Base-by-base conservation (phyloP, 53 echinoderm and acorn worm genomes). In the Holothuria leucospilota region DNA sequence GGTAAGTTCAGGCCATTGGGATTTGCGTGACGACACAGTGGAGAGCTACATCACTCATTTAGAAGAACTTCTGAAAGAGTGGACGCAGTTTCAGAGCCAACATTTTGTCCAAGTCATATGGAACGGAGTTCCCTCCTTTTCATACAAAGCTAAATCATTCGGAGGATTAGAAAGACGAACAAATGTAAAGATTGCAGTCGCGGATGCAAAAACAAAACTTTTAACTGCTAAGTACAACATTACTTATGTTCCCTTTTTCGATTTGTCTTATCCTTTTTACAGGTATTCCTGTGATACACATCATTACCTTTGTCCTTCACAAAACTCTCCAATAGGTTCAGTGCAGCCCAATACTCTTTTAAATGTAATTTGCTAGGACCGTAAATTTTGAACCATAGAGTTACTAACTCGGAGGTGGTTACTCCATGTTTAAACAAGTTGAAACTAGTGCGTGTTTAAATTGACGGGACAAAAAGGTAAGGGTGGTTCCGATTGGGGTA, bases 1-100 rank as follows among this genome's bases (percentile, higher is more conserved):
- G 9, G 14, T 80, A 16, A 61, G 80, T 59, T 59, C 80, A 28
- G 80, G 80, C 13, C 80, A 80, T 20, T 80, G 80, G 80, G 80
- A 80, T 60, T 61, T 80, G 38, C 52, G 80, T 13, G 80, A 80
- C 34, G 80, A 59, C 4, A 53, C 80, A 2, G 21, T 80, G 21
- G 61, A 80, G 21, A 29, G 30, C 56, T 80, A 80, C 34, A 29
- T 34, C 15, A 29, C 13, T 26, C 28, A 60, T 20, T 62, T 80
- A 2, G 20, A 39, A 61, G 59, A 80, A 30, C 58, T 80, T 9
- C 59, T 80, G 14, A 15, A 8, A 5, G 52, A 59, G 6, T 80
- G 80, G 80, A 30, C 56, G 30, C 59, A 24, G 28, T 15, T 79
- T 61, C 20, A 58, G 34, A 29, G 11, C 20, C 13, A 8, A 2